Percentiles rank a stretch among this genome's conserved stretches.
Conservation (phyloP, 1,140 invertebrate species). For the Batillaria attramentaria region DNA sequence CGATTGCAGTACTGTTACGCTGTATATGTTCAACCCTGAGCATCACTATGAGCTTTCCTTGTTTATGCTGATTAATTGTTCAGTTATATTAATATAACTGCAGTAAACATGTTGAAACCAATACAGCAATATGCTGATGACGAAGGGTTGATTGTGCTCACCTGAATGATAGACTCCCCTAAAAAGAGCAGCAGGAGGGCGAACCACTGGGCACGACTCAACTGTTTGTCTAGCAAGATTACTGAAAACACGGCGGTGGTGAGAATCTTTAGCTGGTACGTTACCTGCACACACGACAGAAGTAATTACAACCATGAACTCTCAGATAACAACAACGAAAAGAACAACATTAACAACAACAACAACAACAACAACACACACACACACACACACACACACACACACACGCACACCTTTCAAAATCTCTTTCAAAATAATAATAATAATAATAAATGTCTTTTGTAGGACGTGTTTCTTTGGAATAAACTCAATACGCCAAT, state of each 20-base stretch:
- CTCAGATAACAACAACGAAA: not conserved
- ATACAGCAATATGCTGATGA: too few relatives aligned
- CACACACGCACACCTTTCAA: too few relatives aligned
- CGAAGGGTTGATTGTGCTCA: too few relatives aligned
- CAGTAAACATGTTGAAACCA: too few relatives aligned
- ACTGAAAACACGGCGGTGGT: slow-evolving; percentile 98
- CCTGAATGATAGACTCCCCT: slow-evolving; percentile 81
- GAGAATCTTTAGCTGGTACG: slow-evolving; percentile 98
- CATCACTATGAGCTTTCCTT: not conserved
- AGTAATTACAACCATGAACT: not conserved
- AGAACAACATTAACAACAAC: not conserved
- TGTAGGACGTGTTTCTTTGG: too few relatives aligned
- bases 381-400: too few relatives aligned
- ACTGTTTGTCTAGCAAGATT: slow-evolving; percentile 84
- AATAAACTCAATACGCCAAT: too few relatives aligned
- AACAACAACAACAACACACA: not conserved
- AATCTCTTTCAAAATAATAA: too few relatives aligned
- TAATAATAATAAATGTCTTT: too few relatives aligned
- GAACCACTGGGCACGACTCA: slow-evolving; percentile 89
- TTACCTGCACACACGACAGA: slow-evolving; percentile 86
- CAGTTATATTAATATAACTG: too few relatives aligned
- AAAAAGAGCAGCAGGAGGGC: slow-evolving; percentile 86
- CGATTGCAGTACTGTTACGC: not conserved
- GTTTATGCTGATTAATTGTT: too few relatives aligned
- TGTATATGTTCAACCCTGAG: not conserved